phyloP scores from a whole-genome alignment of 2,797 vertebrate genomes.

The Xerus rutilus region DNA sequence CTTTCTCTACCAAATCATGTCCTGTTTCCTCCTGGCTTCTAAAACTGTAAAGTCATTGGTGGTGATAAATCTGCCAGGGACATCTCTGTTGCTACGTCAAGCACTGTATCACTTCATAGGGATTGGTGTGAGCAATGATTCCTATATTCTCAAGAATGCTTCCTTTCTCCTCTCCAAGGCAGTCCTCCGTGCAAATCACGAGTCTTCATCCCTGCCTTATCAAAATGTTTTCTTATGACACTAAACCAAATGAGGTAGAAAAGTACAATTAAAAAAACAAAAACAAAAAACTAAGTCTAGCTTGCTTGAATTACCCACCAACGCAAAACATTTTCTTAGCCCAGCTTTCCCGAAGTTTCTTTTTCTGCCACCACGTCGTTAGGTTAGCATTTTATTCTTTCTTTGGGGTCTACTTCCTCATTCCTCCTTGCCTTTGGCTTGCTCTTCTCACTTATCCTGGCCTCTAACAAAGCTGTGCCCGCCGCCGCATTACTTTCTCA shows the following conservation, averaged over 20 bases:
- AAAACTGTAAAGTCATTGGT: neutral
- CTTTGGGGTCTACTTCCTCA: neutral
- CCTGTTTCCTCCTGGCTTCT: neutral
- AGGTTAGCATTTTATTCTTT: neutral
- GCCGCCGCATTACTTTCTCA: rapidly evolving
- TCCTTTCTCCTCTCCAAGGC: neutral
- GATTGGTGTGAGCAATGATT: neutral
- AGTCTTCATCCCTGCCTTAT: neutral
- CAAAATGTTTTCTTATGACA: neutral
- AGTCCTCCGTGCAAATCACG: neutral
- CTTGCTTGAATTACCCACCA: neutral
- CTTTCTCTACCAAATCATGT: neutral
- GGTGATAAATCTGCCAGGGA: neutral
- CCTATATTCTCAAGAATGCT: neutral
- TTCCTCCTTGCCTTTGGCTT: neutral
- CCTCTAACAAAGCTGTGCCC: neutral
- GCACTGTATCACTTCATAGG: neutral
- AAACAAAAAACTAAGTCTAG: neutral
- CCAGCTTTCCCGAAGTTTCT: neutral
- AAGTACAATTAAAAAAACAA: neutral
- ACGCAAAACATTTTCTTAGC: neutral
- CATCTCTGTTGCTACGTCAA: neutral
- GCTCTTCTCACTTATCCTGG: neutral
- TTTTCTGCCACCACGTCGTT: rapidly evolving
- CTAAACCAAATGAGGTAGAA: neutral